These are phyloP conservation scores for Tiliqua scincoides DNA, from an alignment of 2,113 vertebrate genomes.

Conservation along the genomic window DNA sequence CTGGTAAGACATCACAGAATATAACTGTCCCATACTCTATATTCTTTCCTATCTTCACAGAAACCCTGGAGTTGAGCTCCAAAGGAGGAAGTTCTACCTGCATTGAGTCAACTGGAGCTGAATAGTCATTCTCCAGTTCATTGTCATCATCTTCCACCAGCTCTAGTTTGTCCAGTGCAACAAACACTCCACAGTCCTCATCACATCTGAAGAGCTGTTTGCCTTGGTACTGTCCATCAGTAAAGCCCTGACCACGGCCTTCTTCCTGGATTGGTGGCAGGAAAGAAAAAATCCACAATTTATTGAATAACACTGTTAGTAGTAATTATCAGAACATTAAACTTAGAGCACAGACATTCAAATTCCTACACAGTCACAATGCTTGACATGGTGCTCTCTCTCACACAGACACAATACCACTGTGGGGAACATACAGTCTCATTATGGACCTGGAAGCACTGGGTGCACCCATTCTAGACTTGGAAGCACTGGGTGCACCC, in stretches of 20 bases:
- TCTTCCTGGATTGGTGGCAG: slow-evolving; percentile 83
- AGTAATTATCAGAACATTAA: too few relatives aligned
- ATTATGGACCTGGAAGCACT: too few relatives aligned
- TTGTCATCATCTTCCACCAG: slow-evolving; percentile 87
- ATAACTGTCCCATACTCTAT: slow-evolving; percentile 95
- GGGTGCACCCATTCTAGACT: too few relatives aligned
- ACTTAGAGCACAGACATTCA: neutral
- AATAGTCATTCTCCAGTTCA: slow-evolving; percentile 88
- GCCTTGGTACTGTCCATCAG: slow-evolving; percentile 95
- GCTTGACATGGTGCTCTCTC: neutral
- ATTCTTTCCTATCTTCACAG: slow-evolving; percentile 91
- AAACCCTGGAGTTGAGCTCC: slow-evolving; percentile 95
- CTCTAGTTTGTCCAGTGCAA: slow-evolving; percentile 96
- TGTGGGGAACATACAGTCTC: too few relatives aligned
- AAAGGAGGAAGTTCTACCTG: slow-evolving; percentile 88
- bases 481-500: too few relatives aligned
- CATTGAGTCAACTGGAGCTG: slow-evolving; percentile 83
- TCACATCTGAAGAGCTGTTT: slow-evolving; percentile 96
- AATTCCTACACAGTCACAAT: neutral
- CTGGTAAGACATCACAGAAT: slow-evolving; percentile 95
- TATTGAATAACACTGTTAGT: neutral
- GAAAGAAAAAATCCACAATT: neutral
- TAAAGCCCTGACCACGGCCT: slow-evolving; percentile 95
- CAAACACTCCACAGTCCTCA: slow-evolving; percentile 96
- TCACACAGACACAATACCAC: neutral